Evolutionary conservation across 37 sponge, comb jelly and placozoan genomes (phyloP).

Genomic region (Mnemiopsis leidyi): DNA sequence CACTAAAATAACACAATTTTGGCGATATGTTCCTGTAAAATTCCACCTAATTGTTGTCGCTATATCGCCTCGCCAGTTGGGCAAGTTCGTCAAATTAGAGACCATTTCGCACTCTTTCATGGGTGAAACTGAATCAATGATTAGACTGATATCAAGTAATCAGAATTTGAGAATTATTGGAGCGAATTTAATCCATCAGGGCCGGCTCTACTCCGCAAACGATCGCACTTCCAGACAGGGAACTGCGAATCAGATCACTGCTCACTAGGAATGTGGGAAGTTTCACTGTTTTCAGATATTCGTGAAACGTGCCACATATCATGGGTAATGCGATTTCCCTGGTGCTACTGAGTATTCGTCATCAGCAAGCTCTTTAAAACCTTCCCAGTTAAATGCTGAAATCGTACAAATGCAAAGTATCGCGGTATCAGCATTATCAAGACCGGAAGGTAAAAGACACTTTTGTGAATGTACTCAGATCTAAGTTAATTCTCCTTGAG

Average conservation of each 20-base stretch:
- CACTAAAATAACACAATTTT: too few relatives aligned
- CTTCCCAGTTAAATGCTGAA: not conserved
- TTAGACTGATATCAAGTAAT: too few relatives aligned
- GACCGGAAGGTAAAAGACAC: too few relatives aligned
- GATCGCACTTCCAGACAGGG: not conserved
- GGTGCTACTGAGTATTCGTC: not conserved
- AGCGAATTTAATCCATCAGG: not conserved
- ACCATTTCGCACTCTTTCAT: not conserved
- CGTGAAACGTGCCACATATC: not conserved
- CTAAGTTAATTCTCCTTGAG: too few relatives aligned
- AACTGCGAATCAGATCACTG: not conserved
- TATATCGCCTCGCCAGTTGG: not conserved
- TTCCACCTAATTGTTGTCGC: too few relatives aligned
- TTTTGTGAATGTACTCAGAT: too few relatives aligned
- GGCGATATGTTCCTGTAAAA: too few relatives aligned
- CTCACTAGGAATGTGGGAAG: not conserved
- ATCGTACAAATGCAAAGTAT: too few relatives aligned
- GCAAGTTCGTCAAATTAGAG: not conserved
- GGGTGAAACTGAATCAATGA: not conserved
- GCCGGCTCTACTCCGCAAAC: not conserved
- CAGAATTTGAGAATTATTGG: not conserved
- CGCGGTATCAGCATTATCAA: too few relatives aligned
- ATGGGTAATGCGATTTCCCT: not conserved
- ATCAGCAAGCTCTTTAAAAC: not conserved
- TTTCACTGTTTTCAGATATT: not conserved